Evolutionary conservation across 2,113 vertebrate genomes (phyloP), one percentile per base, ranked within the genome.

Genomic region (Notechis scutatus): DNA sequence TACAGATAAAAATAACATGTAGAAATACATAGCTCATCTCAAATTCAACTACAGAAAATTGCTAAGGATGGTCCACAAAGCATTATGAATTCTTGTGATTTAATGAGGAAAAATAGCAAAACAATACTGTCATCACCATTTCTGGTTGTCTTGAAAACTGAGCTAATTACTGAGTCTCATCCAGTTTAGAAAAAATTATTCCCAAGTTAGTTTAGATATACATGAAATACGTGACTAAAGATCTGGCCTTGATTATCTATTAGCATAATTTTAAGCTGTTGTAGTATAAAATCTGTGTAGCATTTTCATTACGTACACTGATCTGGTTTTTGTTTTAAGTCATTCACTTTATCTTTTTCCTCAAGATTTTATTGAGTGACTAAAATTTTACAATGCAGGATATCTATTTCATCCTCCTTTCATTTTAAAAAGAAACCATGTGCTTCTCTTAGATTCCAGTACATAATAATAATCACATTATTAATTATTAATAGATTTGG

Each of bases 381-480:
- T 24, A 52, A 54, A 55, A 45, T 57, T 91, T 91, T 45, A 45
- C 5, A 81, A 14, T 59, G 34, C 14, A 57, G 24, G 24, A 0
- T 55, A 50, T 15, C n/a, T 55, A 21, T 47, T 56, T 12, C 85
- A 54, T 56, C 54, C 15, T 85, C 47, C n/a, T 26, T 81, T 55
- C 39, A 86, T 56, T 54, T 69, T 61, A 69, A 69, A 69, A 5
- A 86, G 85, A 3, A 57, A 56, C 10, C 56, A 4, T 61, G 12
- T 90, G 56, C 88, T 89, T 89, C n/a, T 69, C 3, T 47, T 59
- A 45, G n/a, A 39, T 45, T 57, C 3, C 91, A 92, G 92, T 92
- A 10, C 7, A 93, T 26, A 94, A 93, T 97, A 97, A 61, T 50
- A 15, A 24, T 42, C 1, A 24, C 23, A 20, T 34, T 9, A 55